These are phyloP conservation scores for Riparia riparia DNA, from an alignment of 2,113 vertebrate species.

Conservation along the genomic window DNA sequence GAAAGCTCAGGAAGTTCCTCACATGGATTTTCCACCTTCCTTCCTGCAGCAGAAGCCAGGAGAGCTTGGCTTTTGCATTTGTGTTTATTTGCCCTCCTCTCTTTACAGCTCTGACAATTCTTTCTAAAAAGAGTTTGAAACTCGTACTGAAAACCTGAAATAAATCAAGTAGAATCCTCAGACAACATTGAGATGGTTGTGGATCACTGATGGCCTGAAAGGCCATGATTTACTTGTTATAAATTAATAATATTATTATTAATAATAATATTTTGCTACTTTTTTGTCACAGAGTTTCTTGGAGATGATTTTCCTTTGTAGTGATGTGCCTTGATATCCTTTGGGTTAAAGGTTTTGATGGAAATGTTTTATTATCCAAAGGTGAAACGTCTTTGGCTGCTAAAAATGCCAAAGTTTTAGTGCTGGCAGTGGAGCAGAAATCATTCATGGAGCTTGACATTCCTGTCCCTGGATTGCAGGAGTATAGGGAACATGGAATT, in stretches of 20 bases:
- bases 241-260: not conserved
- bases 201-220: not conserved
- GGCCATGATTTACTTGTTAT: accelerated
- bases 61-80: not conserved
- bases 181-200: not conserved
- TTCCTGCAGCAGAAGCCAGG: not conserved
- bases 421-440: conserved; percentile 4
- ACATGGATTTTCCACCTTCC: not conserved
- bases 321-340: not conserved
- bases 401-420: not conserved
- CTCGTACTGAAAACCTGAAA: not conserved
- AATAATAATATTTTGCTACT: not conserved
- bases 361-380: conserved; percentile 33
- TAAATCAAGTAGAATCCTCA: not conserved
- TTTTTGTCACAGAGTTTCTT: not conserved
- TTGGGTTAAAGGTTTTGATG: not conserved
- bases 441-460: not conserved
- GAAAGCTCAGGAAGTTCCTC: not conserved
- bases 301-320: not conserved
- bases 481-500: not conserved
- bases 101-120: not conserved
- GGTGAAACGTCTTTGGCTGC: not conserved
- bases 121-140: not conserved
- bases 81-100: not conserved
- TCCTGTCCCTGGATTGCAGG: not conserved